phyloP scores from a whole-genome alignment of 2,113 vertebrate species.

The Equus przewalskii region DNA sequence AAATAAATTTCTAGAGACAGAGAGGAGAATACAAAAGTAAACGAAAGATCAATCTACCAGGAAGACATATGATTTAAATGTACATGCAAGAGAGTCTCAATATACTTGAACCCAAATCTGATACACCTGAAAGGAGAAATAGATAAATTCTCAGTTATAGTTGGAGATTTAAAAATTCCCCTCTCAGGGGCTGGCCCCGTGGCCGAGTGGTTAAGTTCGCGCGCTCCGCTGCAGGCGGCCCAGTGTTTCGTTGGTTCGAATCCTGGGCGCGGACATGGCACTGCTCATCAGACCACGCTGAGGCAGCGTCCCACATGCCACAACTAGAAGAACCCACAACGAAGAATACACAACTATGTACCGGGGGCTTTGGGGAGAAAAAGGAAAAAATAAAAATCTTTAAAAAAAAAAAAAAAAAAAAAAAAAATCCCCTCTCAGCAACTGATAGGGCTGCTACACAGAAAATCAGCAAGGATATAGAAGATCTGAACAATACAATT shows the following conservation, averaged over 20 bases:
- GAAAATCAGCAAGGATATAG: not conserved
- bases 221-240: too few species aligned
- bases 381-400: too few species aligned
- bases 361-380: too few species aligned
- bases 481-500: not conserved
- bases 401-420: too few species aligned
- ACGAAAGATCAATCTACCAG: not conserved
- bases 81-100: not conserved
- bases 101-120: not conserved
- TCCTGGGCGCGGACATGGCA: too few species aligned
- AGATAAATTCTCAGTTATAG: not conserved
- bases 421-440: not conserved
- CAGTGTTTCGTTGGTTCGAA: too few species aligned
- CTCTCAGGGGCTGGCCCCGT: too few species aligned
- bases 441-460: not conserved
- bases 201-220: too few species aligned
- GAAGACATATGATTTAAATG: not conserved
- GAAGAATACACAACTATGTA: too few species aligned
- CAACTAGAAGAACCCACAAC: too few species aligned
- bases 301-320: too few species aligned
- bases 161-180: not conserved
- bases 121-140: not conserved
- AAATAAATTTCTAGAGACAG: not conserved
- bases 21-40: not conserved
- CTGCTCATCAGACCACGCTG: too few species aligned